Evolutionary conservation across 2,797 vertebrate genomes (phyloP).

Genomic region (Sebastes dallii): DNA sequence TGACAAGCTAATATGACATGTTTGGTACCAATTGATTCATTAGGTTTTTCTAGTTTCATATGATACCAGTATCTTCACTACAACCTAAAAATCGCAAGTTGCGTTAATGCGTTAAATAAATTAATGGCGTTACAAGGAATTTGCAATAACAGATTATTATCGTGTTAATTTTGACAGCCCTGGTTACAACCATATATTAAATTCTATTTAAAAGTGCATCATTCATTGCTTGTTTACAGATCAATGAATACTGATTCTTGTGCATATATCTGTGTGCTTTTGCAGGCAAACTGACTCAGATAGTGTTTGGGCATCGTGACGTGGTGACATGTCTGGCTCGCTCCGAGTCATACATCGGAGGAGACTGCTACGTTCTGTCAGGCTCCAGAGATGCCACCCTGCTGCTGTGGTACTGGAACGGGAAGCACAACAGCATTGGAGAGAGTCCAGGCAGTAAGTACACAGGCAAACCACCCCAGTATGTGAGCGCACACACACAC

Average conservation of each 20-base stretch:
- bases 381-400: conserved; percentile 96
- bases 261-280: background rate
- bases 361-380: conserved; percentile 95
- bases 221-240: background rate
- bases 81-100: too few relatives aligned
- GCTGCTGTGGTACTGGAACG: conserved; percentile 98
- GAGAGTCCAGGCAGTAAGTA: conserved; percentile 90
- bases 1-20: too few relatives aligned
- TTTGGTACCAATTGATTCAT: too few relatives aligned
- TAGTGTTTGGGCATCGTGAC: conserved; percentile 96
- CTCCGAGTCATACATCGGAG: conserved; percentile 96
- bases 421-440: conserved; percentile 91
- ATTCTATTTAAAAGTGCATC: background rate
- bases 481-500: background rate
- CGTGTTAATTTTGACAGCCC: too few relatives aligned
- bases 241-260: background rate
- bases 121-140: too few relatives aligned
- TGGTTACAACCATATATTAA: background rate
- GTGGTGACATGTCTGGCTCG: conserved; percentile 95
- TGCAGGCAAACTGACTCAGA: conserved; percentile 94
- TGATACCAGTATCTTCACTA: too few relatives aligned
- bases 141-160: too few relatives aligned
- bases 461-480: conserved; percentile 7
- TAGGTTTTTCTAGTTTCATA: too few relatives aligned
- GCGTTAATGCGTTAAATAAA: too few relatives aligned